A percentile compares a stretch with the other conserved stretches of the same genome.
Evolutionary conservation across 2,888 invertebrate genomes (phyloP).

Genomic region (Fragum fragum): DNA sequence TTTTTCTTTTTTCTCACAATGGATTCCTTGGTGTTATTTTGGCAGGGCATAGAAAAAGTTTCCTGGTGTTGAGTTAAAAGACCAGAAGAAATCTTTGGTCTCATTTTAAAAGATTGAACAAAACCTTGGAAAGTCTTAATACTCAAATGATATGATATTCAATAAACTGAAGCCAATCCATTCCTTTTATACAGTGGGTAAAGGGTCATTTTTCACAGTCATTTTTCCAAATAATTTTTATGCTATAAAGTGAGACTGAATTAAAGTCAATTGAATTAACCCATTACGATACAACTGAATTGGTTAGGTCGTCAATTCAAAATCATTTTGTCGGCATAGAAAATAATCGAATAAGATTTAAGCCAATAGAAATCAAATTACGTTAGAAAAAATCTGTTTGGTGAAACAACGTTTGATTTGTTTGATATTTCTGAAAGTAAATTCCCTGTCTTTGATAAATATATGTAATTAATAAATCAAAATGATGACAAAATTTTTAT

Average conservation of each 20-base stretch:
- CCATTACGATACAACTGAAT: background rate
- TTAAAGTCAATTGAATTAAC: conserved; percentile 25
- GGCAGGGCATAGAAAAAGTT: no score
- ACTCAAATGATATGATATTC: no score
- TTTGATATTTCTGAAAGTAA: background rate
- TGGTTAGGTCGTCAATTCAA: conserved; percentile 6
- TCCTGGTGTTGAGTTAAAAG: no score
- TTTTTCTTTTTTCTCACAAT: no score
- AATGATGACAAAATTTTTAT: no score
- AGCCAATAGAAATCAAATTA: background rate
- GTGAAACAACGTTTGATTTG: background rate
- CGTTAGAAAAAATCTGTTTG: background rate
- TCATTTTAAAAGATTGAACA: no score
- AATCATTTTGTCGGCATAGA: conserved; percentile 2
- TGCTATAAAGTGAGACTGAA: conserved; percentile 23
- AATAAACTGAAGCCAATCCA: no score
- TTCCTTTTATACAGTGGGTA: background rate
- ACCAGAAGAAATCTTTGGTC: no score
- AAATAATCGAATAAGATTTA: conserved; percentile 2
- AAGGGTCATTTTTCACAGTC: conserved; percentile 23
- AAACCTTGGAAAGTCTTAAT: no score
- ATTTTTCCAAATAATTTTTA: conserved; percentile 27
- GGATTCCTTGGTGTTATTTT: no score
- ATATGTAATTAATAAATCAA: no score
- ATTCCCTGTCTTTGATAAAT: no score